Conservation (phyloP, 2,888 invertebrate species). For the Drosophila pseudotalamancana region DNA sequence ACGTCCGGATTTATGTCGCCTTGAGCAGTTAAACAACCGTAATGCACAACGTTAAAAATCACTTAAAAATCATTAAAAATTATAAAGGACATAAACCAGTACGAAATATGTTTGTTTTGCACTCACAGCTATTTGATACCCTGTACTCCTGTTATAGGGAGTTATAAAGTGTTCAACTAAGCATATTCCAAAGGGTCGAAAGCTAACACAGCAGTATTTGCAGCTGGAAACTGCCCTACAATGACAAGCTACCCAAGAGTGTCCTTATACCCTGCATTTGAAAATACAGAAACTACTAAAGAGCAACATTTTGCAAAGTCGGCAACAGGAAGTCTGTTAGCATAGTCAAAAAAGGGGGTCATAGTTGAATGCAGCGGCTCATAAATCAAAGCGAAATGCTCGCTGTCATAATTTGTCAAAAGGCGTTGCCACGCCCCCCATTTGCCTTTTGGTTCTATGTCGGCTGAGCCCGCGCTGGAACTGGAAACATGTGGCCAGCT, state of each 20-base stretch:
- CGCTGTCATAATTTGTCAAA: conserved; percentile 83
- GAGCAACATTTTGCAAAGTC: conserved; percentile 13
- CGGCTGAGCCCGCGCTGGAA: background rate
- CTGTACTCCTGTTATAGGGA: background rate
- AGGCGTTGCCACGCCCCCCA: conserved; percentile 78
- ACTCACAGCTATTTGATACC: background rate
- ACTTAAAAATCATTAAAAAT: conserved; percentile 68
- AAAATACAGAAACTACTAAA: background rate
- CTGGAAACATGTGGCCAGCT: conserved; percentile 6
- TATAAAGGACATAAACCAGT: background rate
- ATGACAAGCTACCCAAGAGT: background rate
- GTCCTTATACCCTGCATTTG: background rate
- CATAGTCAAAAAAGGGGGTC: conserved; percentile 61
- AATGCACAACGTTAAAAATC: conserved; percentile 71
- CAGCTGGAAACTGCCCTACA: no score
- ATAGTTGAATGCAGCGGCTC: conserved; percentile 66
- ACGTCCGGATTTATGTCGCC: conserved; percentile 65
- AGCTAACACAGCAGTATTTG: no score
- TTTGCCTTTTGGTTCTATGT: conserved; percentile 19
- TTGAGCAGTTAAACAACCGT: conserved; percentile 56
- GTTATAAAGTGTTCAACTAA: no score
- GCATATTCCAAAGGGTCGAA: no score
- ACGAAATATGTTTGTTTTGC: background rate
- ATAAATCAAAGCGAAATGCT: conserved; percentile 79
- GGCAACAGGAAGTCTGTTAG: conserved; percentile 50